phyloP scores from a whole-genome alignment of 2,888 invertebrate species.

The Fabriciana adippe region DNA sequence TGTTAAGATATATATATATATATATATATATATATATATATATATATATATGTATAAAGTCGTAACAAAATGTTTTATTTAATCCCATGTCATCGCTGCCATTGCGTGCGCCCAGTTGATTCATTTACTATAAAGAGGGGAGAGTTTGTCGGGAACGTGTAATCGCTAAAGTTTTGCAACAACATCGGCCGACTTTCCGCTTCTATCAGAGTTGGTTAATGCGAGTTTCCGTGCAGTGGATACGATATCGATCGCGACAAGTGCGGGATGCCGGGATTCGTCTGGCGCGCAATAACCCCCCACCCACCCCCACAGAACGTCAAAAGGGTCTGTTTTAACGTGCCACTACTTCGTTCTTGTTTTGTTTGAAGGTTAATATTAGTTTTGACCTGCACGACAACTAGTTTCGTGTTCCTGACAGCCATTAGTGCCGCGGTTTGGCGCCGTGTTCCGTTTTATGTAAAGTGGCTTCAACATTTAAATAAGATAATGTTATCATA shows the following conservation, averaged over 20 bases:
- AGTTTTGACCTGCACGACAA: slow-evolving; percentile 58
- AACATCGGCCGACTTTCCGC: slow-evolving; percentile 77
- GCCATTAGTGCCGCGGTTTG: neutral
- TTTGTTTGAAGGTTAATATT: slow-evolving; percentile 81
- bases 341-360: slow-evolving; percentile 77
- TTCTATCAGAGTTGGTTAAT: slow-evolving; percentile 74
- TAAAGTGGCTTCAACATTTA: neutral
- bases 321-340: slow-evolving; percentile 68
- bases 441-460: neutral
- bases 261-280: slow-evolving; percentile 75
- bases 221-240: slow-evolving; percentile 73
- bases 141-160: slow-evolving; percentile 60
- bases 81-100: slow-evolving; percentile 15
- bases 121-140: slow-evolving; percentile 65
- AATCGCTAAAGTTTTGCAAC: slow-evolving; percentile 78
- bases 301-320: slow-evolving; percentile 52
- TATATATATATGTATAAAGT: no score
- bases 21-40: no score
- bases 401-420: slow-evolving; percentile 17
- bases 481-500: neutral
- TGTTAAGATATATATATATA: no score
- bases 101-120: slow-evolving; percentile 56
- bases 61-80: slow-evolving; percentile 33
- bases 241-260: slow-evolving; percentile 77
- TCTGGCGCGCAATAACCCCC: slow-evolving; percentile 69